A percentile compares a stretch with the other conserved stretches of the same genome.
phyloP scores from a whole-genome alignment of 2,888 invertebrate species.

The Sinopyrophorus schimmeli region DNA sequence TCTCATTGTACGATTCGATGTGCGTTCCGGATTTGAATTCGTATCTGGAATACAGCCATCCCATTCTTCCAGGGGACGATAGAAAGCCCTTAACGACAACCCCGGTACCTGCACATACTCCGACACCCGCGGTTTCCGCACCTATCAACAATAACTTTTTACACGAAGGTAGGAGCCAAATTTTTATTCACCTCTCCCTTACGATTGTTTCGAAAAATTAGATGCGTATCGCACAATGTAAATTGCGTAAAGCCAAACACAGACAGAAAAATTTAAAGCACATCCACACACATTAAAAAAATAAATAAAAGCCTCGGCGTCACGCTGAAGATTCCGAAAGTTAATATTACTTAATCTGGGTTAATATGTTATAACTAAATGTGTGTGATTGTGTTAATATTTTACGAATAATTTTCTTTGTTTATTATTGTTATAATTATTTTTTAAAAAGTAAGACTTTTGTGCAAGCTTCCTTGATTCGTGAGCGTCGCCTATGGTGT shows the following conservation, averaged over 20 bases:
- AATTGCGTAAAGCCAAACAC: too few relatives aligned
- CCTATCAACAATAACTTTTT: slow-evolving; percentile 51
- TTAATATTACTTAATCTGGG: slow-evolving; percentile 38
- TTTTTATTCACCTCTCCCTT: neutral
- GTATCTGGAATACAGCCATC: slow-evolving; percentile 63
- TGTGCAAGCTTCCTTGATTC: too few relatives aligned
- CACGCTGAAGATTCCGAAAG: slow-evolving; percentile 42
- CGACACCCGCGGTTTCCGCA: slow-evolving; percentile 44
- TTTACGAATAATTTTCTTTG: slow-evolving; percentile 18
- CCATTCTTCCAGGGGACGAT: slow-evolving; percentile 52
- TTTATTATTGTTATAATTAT: slow-evolving; percentile 22
- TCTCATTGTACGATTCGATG: slow-evolving; percentile 79
- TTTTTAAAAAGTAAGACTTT: too few relatives aligned
- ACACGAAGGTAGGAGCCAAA: slow-evolving; percentile 60
- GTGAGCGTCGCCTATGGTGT: too few relatives aligned
- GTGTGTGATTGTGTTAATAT: slow-evolving; percentile 33
- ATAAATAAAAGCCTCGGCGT: slow-evolving; percentile 38
- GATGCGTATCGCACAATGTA: slow-evolving; percentile 31
- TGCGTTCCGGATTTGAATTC: slow-evolving; percentile 77
- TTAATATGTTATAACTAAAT: slow-evolving; percentile 36
- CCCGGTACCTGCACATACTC: slow-evolving; percentile 57
- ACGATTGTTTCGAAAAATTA: slow-evolving; percentile 12
- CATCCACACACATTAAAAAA: too few relatives aligned
- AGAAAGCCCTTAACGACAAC: slow-evolving; percentile 49
- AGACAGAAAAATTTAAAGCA: too few relatives aligned